phyloP scores from a whole-genome alignment of 2,888 invertebrate genomes.

The Biston betularia region DNA sequence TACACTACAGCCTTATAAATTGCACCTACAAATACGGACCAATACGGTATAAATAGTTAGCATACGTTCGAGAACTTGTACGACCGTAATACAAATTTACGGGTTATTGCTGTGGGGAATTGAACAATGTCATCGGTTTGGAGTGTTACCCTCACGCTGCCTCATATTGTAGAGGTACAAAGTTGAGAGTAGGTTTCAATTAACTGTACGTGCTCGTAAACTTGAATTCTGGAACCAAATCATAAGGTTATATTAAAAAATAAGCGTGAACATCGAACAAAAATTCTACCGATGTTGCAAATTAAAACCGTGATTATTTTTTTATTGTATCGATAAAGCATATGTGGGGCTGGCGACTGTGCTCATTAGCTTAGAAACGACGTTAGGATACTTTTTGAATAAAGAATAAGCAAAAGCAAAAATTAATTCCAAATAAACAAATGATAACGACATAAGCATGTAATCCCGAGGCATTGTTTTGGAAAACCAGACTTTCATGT shows the following conservation, averaged over 20 bases:
- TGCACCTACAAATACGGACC: slow-evolving; percentile 24
- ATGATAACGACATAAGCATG: neutral
- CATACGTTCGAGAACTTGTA: slow-evolving; percentile 46
- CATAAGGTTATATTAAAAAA: neutral
- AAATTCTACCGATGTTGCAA: too few species aligned
- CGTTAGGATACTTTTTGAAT: neutral
- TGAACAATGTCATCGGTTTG: slow-evolving; percentile 59
- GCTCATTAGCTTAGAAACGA: too few species aligned
- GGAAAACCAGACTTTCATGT: slow-evolving; percentile 16
- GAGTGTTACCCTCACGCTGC: slow-evolving; percentile 46
- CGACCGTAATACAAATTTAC: slow-evolving; percentile 67
- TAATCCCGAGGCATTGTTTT: slow-evolving; percentile 10
- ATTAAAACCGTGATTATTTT: too few species aligned
- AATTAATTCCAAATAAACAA: neutral
- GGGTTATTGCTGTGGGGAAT: slow-evolving; percentile 68
- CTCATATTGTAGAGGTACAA: slow-evolving; percentile 6
- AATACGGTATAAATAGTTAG: slow-evolving; percentile 37
- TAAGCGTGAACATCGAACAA: too few species aligned
- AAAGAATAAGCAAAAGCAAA: neutral
- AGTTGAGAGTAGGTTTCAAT: slow-evolving; percentile 3
- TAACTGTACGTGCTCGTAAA: neutral
- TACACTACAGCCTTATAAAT: slow-evolving; percentile 25
- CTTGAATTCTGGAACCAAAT: neutral
- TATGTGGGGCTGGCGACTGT: too few species aligned
- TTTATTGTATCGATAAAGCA: too few species aligned